A percentile compares a stretch with the other conserved stretches of the same genome.
These are phyloP conservation scores for Pandion haliaetus DNA, from an alignment of 2,113 vertebrate genomes.

Conservation along the genomic window DNA sequence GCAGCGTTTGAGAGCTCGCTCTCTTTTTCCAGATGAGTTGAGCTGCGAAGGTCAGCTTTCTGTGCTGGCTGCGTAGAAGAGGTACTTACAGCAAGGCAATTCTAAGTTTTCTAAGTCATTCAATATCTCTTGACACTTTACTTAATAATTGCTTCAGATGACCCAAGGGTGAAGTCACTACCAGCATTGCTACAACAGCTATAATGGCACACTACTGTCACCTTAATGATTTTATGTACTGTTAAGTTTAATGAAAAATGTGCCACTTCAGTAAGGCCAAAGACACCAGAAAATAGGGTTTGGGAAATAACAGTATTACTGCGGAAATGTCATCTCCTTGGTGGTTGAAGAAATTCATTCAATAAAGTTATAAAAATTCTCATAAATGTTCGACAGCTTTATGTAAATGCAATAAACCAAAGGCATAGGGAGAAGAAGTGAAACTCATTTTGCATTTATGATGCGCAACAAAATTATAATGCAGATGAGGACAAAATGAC, in stretches of 20 bases:
- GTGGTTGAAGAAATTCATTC: slow-evolving; percentile 58
- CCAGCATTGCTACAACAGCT: not conserved
- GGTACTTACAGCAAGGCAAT: not conserved
- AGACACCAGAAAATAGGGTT: slow-evolving; percentile 58
- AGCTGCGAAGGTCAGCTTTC: not conserved
- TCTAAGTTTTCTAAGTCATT: slow-evolving; percentile 35
- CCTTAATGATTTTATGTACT: slow-evolving; percentile 36
- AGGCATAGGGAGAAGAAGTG: slow-evolving; percentile 28
- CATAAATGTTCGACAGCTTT: slow-evolving; percentile 65
- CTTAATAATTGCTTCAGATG: slow-evolving; percentile 43
- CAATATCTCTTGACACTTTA: slow-evolving; percentile 11
- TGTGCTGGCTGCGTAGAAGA: not conserved
- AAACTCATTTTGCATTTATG: slow-evolving; percentile 60
- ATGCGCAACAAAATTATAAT: slow-evolving; percentile 42
- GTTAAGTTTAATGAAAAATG: slow-evolving; percentile 66
- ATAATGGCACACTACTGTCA: slow-evolving; percentile 17
- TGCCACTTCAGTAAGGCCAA: slow-evolving; percentile 45
- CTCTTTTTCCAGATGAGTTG: not conserved
- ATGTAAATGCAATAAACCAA: slow-evolving; percentile 69
- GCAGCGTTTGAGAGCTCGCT: not conserved
- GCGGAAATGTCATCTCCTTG: slow-evolving; percentile 48
- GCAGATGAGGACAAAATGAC: slow-evolving; percentile 52
- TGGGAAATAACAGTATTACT: slow-evolving; percentile 46
- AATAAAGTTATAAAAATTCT: slow-evolving; percentile 63
- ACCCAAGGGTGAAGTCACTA: slow-evolving; percentile 21